A percentile compares a stretch with the other conserved stretches of the same genome.
Evolutionary conservation across 2,797 vertebrate species (phyloP).

Genomic region (Anableps anableps): DNA sequence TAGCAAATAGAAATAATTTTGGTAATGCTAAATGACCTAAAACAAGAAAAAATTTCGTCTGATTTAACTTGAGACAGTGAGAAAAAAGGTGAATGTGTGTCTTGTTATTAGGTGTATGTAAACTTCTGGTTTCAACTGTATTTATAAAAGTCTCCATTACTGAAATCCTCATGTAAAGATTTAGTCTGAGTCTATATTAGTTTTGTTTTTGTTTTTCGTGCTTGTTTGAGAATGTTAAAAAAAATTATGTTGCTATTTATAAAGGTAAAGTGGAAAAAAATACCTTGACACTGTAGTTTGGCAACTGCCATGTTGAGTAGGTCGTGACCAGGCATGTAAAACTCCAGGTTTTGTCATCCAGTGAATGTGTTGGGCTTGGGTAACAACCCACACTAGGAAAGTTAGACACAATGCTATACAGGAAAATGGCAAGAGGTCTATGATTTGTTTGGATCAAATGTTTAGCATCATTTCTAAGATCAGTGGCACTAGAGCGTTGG

Average conservation of each 20-base stretch:
- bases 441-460: constrained; percentile 41
- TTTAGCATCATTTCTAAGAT: constrained; percentile 30
- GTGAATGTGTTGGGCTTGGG: background rate
- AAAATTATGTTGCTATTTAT: background rate
- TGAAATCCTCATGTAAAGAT: background rate
- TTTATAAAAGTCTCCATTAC: background rate
- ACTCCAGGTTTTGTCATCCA: background rate
- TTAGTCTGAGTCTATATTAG: background rate
- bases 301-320: background rate
- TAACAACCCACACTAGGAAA: background rate
- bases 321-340: background rate
- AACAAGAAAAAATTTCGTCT: background rate
- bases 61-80: background rate
- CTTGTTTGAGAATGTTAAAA: background rate
- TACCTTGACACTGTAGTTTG: background rate
- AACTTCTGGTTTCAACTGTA: background rate
- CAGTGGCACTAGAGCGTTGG: constrained; percentile 46
- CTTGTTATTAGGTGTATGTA: background rate
- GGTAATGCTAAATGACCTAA: background rate
- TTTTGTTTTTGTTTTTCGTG: background rate
- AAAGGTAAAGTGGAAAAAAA: background rate
- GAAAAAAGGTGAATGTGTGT: background rate
- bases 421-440: background rate
- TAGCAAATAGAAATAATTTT: background rate
- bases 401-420: background rate